Percentiles rank a stretch among this genome's conserved stretches.
These are phyloP conservation scores for Fulica atra DNA, from an alignment of 2,113 vertebrate species.

Conservation along the genomic window DNA sequence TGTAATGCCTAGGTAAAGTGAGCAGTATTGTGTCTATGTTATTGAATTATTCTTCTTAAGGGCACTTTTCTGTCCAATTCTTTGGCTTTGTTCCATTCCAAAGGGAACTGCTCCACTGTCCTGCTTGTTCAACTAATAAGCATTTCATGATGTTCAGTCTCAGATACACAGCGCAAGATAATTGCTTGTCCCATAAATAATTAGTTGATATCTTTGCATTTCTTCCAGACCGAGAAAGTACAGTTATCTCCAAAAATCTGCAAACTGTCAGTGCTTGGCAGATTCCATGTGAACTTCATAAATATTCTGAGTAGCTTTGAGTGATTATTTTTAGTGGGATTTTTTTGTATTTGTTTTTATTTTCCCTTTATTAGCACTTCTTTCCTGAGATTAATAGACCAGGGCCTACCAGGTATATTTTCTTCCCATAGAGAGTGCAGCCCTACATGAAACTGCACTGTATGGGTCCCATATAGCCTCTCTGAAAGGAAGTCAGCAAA, in stretches of 20 bases:
- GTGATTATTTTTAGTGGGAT: background rate
- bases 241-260: background rate
- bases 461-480: background rate
- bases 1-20: background rate
- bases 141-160: background rate
- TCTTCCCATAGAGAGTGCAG: background rate
- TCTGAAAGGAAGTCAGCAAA: background rate
- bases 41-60: background rate
- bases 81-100: background rate
- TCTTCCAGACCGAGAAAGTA: background rate
- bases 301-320: background rate
- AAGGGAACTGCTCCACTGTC: background rate
- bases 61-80: background rate
- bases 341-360: background rate
- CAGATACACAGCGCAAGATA: background rate
- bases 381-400: background rate
- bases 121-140: constrained; percentile 18
- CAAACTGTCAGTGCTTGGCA: background rate
- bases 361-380: background rate
- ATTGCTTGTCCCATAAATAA: constrained; percentile 5
- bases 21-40: background rate
- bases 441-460: background rate
- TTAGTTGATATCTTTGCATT: constrained; percentile 8
- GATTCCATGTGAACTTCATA: background rate
- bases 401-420: background rate